phyloP scores from a whole-genome alignment of 92 coral and sea anemone genomes.

The Umimayanthus chanpuru region DNA sequence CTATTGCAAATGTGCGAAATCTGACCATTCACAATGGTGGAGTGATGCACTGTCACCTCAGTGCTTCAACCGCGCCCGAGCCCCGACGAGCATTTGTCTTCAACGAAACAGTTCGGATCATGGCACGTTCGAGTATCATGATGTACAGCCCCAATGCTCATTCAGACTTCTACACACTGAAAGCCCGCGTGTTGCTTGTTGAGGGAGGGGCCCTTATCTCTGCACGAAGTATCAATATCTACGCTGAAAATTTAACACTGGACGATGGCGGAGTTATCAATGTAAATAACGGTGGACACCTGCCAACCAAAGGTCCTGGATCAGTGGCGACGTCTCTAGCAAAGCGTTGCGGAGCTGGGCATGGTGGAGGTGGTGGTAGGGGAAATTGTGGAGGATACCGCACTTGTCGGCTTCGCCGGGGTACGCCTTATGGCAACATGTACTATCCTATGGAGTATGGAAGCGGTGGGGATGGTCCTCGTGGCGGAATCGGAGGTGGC shows the following conservation, averaged over 20 bases:
- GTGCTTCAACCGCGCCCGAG: constrained; percentile 58
- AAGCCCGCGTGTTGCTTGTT: constrained; percentile 57
- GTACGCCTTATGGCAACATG: constrained; percentile 66
- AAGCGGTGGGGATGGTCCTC: constrained; percentile 64
- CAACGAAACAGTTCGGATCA: constrained; percentile 74
- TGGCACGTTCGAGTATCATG: constrained; percentile 68
- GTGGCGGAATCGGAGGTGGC: constrained; percentile 79
- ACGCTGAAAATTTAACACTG: constrained; percentile 63
- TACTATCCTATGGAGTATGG: constrained; percentile 66
- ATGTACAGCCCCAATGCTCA: constrained; percentile 66
- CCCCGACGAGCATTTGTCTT: constrained; percentile 46
- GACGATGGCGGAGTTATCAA: constrained; percentile 70
- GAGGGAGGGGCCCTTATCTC: constrained; percentile 69
- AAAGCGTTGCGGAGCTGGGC: constrained; percentile 78
- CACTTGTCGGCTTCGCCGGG: constrained; percentile 63
- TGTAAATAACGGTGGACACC: constrained; percentile 57
- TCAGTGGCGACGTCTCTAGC: constrained; percentile 56
- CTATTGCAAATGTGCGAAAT: constrained; percentile 69
- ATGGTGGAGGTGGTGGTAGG: constrained; percentile 76
- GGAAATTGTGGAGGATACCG: constrained; percentile 62
- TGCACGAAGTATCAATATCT: constrained; percentile 54
- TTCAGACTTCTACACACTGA: constrained; percentile 52
- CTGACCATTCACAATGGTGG: constrained; percentile 75
- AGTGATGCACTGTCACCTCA: constrained; percentile 53
- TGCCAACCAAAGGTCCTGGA: constrained; percentile 62